These are phyloP conservation scores for Gymnoscopelus braueri DNA, from an alignment of 2,797 vertebrate species.

Conservation along the genomic window DNA sequence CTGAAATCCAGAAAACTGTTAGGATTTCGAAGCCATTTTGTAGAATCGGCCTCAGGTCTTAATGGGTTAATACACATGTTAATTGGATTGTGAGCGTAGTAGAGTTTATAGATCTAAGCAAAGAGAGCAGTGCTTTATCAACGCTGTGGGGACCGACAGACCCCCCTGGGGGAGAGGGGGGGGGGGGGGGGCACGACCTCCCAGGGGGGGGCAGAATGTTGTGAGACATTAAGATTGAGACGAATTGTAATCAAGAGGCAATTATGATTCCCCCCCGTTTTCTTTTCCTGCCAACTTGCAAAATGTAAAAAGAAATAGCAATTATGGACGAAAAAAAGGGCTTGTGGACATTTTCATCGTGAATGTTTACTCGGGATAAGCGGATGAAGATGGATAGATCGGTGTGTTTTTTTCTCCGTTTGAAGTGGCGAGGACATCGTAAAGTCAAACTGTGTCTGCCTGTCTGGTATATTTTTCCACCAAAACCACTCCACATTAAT, in stretches of 20 bases:
- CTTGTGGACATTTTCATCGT: conserved; percentile 6
- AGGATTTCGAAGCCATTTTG: no score
- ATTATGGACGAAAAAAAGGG: conserved; percentile 9
- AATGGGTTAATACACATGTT: conserved; percentile 64
- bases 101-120: conserved; percentile 60
- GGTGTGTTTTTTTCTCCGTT: no score
- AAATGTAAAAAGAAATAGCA: background rate
- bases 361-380: background rate
- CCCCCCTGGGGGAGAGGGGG: no score
- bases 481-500: no score
- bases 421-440: no score
- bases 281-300: conserved; percentile 1
- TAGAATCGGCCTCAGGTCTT: no score
- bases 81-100: conserved; percentile 69
- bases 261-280: background rate
- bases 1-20: no score
- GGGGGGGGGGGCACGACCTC: no score
- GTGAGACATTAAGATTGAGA: conserved; percentile 20
- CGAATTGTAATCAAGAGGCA: conserved; percentile 6
- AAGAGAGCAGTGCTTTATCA: conserved; percentile 26
- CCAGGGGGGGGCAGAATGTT: background rate
- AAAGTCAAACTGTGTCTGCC: no score
- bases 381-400: no score
- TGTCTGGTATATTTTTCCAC: no score
- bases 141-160: no score